Conservation (phyloP, 2,113 vertebrate species). For the Thalassarche chlororhynchos region DNA sequence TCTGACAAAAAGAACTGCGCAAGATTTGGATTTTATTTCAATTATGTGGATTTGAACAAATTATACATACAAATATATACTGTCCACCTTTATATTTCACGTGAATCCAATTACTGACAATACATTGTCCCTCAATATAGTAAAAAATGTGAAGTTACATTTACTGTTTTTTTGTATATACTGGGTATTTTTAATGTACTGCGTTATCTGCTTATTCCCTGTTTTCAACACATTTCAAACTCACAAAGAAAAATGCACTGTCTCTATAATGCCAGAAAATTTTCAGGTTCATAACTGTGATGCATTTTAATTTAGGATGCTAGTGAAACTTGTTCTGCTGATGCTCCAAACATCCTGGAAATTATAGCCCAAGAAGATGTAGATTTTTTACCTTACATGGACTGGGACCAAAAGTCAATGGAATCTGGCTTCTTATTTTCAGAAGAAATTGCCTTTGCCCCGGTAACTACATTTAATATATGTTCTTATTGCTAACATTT, state of each 20-base stretch:
- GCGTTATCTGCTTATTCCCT: background rate
- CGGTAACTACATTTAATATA: background rate
- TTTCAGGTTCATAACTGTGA: background rate
- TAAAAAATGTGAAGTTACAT: background rate
- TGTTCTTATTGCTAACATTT: background rate
- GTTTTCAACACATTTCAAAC: background rate
- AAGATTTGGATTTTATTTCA: background rate
- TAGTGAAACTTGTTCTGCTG: conserved; percentile 26
- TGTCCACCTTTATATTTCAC: background rate
- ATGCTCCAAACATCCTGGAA: conserved; percentile 72
- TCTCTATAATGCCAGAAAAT: background rate
- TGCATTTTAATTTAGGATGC: conserved; percentile 35
- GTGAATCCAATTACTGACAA: background rate
- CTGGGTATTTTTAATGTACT: background rate
- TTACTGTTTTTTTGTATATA: background rate
- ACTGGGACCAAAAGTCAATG: conserved; percentile 54
- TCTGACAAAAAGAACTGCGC: background rate
- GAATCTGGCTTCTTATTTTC: too few relatives aligned
- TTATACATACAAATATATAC: background rate
- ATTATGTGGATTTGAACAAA: background rate
- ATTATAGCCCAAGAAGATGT: conserved; percentile 81
- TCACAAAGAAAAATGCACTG: background rate
- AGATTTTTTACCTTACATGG: conserved; percentile 84
- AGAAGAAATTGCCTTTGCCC: too few relatives aligned
- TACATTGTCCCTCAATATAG: background rate